Conservation (phyloP, 2,888 invertebrate species). For the Brassicogethes aeneus region DNA sequence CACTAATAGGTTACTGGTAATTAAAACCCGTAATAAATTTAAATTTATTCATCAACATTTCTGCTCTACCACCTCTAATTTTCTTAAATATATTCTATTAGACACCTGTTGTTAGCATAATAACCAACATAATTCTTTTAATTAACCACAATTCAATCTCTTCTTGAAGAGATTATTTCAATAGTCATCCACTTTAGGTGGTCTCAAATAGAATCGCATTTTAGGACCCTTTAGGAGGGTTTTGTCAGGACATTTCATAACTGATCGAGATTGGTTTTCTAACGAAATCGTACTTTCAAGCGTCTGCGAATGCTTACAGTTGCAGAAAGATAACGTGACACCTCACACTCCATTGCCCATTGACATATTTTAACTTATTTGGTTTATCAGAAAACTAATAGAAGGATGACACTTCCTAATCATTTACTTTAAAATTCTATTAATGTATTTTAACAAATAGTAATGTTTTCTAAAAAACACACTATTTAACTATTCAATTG, state of each 20-base stretch:
- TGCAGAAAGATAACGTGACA: conserved; percentile 33
- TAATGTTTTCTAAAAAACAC: too few species aligned
- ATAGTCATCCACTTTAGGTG: not conserved
- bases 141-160: too few species aligned
- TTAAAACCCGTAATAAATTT: conserved; percentile 38
- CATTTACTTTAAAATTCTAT: too few species aligned
- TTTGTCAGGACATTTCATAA: conserved; percentile 16
- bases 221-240: too few species aligned
- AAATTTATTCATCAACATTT: conserved; percentile 31
- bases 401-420: too few species aligned
- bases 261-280: conserved; percentile 26
- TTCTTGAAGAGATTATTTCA: too few species aligned
- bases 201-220: conserved; percentile 1
- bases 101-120: too few species aligned
- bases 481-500: too few species aligned
- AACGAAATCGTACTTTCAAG: conserved; percentile 25
- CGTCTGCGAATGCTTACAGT: conserved; percentile 32
- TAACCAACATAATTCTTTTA: too few species aligned
- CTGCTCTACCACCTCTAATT: not conserved
- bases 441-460: too few species aligned
- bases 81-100: too few species aligned
- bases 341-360: conserved; percentile 29
- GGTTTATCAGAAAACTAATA: not conserved
- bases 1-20: too few species aligned
- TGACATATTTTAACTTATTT: conserved; percentile 11